Base-by-base conservation (phyloP, 2,113 vertebrate species). In the Datnioides undecimradiatus region DNA sequence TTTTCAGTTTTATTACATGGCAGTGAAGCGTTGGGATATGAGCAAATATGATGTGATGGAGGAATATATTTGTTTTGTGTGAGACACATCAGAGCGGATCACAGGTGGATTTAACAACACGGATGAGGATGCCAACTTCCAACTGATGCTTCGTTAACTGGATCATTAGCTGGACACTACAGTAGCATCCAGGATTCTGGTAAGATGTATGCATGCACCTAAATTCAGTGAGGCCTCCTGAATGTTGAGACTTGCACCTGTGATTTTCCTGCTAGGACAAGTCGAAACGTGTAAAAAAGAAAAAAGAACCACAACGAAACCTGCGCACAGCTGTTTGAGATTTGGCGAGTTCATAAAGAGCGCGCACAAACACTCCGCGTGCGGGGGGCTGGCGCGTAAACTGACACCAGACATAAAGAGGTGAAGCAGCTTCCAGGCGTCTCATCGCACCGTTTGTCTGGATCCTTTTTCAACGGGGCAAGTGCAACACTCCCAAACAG, bases 401-500 rank as follows among this genome's bases (percentile, higher is more conserved):
- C 21, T 60, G 66, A 89, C 85, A 72, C 17, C 29, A 60, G 60
- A 45, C 80, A 76, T 73, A 69, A 62, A 81, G 73, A 68, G 51
- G 55, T 33, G 68, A 74, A 73, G 60, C 60, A 41, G 60, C 63
- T 76, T 68, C 65, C 43, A 76, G 72, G 36, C 78, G 34, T 77
- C 76, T 76, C 63, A 55, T 65, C 1, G 8, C 25, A 54, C 34
- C 3, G 62, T 62, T 76, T 69, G 64, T 83, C 48, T 46, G 87
- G 82, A 72, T 81, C 16, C 34, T 57, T 67, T 67, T 87, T 82
- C 79, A 87, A 77, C 64, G 19, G 65, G 55, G 43, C 70, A 62
- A 72, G 72, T 40, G 23, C 48, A 81, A 68, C 60, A 55, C 85
- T 86, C 83, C 79, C 72, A 67, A 86, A 83, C 89, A 91, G 89